Conservation (phyloP, 2,888 invertebrate species). For the Colostygia pectinataria region DNA sequence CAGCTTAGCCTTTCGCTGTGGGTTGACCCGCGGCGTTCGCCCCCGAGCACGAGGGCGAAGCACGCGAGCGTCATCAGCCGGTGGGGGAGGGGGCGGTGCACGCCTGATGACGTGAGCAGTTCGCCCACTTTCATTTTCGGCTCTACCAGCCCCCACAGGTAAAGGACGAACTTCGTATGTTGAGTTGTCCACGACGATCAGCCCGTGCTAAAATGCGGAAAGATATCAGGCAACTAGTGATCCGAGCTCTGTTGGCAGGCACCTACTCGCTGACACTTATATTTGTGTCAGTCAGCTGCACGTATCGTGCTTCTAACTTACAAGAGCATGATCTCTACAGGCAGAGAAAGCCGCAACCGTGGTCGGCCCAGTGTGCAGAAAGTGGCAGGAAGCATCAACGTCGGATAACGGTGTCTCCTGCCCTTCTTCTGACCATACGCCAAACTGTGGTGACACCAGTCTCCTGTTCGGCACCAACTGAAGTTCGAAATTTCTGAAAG, state of each 20-base stretch:
- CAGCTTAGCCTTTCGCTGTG: conserved; percentile 42
- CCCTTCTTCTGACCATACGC: conserved; percentile 79
- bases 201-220: conserved; percentile 81
- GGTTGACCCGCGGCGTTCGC: conserved; percentile 53
- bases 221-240: conserved; percentile 26
- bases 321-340: conserved; percentile 85
- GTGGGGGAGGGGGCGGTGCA: conserved; percentile 70
- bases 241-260: conserved; percentile 4
- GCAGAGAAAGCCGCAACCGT: conserved; percentile 87
- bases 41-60: conserved; percentile 57
- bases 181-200: conserved; percentile 86
- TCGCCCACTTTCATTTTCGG: conserved; percentile 58
- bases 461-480: conserved; percentile 84
- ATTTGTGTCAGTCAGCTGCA: background rate
- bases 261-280: background rate
- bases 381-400: conserved; percentile 83
- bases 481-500: conserved; percentile 82
- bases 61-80: conserved; percentile 68
- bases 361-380: conserved; percentile 82
- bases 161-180: conserved; percentile 88
- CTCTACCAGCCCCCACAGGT: conserved; percentile 62
- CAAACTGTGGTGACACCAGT: conserved; percentile 83
- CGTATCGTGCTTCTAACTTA: conserved; percentile 59
- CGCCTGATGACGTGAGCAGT: conserved; percentile 84
- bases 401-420: conserved; percentile 64